Evolutionary conservation across 2,888 invertebrate species (phyloP), one percentile per base, ranked within the genome.

Genomic region (Linyphia triangularis): DNA sequence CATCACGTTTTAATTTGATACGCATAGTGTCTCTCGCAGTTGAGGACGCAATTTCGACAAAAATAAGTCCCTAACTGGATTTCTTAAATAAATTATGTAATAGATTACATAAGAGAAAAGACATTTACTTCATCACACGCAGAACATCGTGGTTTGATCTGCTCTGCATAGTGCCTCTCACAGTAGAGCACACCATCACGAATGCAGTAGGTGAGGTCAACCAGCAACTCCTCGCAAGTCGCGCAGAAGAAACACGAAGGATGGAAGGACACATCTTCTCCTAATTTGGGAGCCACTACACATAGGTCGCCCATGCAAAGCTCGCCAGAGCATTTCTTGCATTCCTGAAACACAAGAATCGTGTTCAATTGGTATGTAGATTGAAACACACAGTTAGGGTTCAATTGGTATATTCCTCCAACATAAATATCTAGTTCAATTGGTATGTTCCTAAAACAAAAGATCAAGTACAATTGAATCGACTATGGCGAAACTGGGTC

Each of bases 51-150:
- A n/a, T n/a, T n/a, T n/a, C n/a, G n/a, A n/a, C n/a, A n/a, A n/a
- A n/a, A n/a, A n/a, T n/a, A n/a, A n/a, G n/a, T n/a, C n/a, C n/a
- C n/a, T n/a, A n/a, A n/a, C n/a, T n/a, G n/a, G n/a, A n/a, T n/a
- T n/a, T n/a, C n/a, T n/a, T n/a, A n/a, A n/a, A n/a, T n/a, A n/a
- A n/a, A n/a, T n/a, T n/a, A n/a, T 67, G 10, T 9, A n/a, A 19
- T 10, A 10, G 10, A 33, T 10, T 26, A 7, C 19, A 65, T 9
- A 4, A 30, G 26, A 24, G 33, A n/a, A 43, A 65, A 51, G 10
- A 19, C n/a, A 22, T 96, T 95, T 93, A 99, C 99, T 97, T 99
- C 99, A 94, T 99, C 99, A 94, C 99, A 99, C 91, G 98, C 96
- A 90, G 97, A 95, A 93, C 99, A 99, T 92, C 99, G 94, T 19